Evolutionary conservation across 1,140 invertebrate genomes (phyloP).

Genomic region (Augochlora pura): DNA sequence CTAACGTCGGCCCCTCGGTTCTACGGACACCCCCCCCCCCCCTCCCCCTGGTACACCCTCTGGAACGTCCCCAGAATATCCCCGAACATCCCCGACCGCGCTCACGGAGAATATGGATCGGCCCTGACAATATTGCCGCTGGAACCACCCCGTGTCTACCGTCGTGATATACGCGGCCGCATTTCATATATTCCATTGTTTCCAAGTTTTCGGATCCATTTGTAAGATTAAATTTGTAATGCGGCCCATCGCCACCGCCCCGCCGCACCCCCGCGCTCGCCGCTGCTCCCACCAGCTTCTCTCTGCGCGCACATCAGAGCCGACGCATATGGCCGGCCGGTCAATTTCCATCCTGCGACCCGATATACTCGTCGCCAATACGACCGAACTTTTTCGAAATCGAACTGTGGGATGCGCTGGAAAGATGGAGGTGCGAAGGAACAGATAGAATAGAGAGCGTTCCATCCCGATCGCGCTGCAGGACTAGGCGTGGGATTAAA

Average conservation of each 20-base stretch:
- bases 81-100: slow-evolving; percentile 18
- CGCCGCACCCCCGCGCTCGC: neutral
- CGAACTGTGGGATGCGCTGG: neutral
- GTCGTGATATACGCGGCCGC: slow-evolving; percentile 78
- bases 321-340: slow-evolving; percentile 77
- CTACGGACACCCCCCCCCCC: slow-evolving; percentile 20
- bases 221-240: slow-evolving; percentile 82
- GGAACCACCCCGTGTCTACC: slow-evolving; percentile 72
- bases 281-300: slow-evolving; percentile 49
- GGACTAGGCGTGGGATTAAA: no score
- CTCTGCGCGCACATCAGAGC: slow-evolving; percentile 63
- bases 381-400: neutral
- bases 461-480: no score
- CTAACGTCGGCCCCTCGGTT: slow-evolving; percentile 42
- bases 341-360: slow-evolving; percentile 71
- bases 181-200: slow-evolving; percentile 81
- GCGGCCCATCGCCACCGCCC: slow-evolving; percentile 60
- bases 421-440: no score
- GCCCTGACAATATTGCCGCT: slow-evolving; percentile 80
- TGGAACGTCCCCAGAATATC: neutral
- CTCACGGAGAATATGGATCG: slow-evolving; percentile 76
- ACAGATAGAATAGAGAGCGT: no score
- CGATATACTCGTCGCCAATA: slow-evolving; percentile 9
- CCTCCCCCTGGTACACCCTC: no score
- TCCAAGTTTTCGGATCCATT: slow-evolving; percentile 82